Evolutionary conservation across 2,888 invertebrate genomes (phyloP), one percentile per base, ranked within the genome.

Genomic region (Napeogenes inachia): DNA sequence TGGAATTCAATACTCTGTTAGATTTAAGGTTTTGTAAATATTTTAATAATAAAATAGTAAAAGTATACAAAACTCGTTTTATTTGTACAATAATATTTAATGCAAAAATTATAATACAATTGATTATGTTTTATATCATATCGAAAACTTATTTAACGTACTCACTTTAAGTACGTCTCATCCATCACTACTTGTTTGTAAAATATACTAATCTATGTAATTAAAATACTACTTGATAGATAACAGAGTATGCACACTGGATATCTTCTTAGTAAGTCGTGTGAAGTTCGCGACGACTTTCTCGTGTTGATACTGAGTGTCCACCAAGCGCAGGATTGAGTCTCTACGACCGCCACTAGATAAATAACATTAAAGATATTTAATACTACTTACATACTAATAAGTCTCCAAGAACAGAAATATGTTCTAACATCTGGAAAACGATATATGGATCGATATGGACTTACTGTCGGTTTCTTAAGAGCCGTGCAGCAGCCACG

Each of bases 1-100:
- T 80, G 84, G 82, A 84, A 84, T 85, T 87, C 82, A 86, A 86
- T 87, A 89, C 88, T 89, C 87, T 82, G 72, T 76, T 87, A 86
- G 80, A 73, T 64, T 70, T 74, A 83, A 83, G 79, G 68, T 81
- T 82, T 88, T 89, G 89, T 89, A 89, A 85, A 89, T 89, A 89
- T 72, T 76, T 68, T 73, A 70, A 70, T 70, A 73, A 72, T 70
- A 70, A 70, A 71, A 57, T 61, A 76, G 75, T 71, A 72, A 75
- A 74, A 64, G 63, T 68, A 58, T 59, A 50, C 21, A 46, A 61
- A 57, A 58, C 13, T 30, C 53, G 47, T 66, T 69, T 69, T 65
- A 59, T 66, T 67, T 59, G 8, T 33, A 13, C 13, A n/a, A 10
- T 32, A 12, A 30, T 30, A 50, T 2, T 50, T 8, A 50, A 10